Evolutionary conservation across 1,140 invertebrate species (phyloP).

Genomic region (Cydia strobilella): DNA sequence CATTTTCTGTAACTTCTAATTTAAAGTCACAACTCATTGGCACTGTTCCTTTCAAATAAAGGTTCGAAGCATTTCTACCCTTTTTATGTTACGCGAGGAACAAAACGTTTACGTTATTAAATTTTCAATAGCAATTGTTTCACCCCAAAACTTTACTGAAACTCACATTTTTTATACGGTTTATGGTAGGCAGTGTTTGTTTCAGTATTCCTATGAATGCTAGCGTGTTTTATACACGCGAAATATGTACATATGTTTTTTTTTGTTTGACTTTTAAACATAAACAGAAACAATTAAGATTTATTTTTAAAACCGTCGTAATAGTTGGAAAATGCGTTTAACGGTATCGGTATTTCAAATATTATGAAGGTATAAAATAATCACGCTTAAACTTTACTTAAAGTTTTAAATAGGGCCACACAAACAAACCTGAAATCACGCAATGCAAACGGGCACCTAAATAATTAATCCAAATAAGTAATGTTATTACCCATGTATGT

Average conservation of each 20-base stretch:
- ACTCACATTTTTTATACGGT: conserved; percentile 58
- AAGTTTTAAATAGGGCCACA: background rate
- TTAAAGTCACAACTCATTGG: background rate
- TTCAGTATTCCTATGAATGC: conserved; percentile 37
- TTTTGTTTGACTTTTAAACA: too few relatives aligned
- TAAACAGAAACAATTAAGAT: too few relatives aligned
- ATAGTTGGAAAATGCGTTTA: too few relatives aligned
- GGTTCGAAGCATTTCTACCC: conserved; percentile 1
- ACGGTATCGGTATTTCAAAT: too few relatives aligned
- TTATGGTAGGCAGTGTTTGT: conserved; percentile 43
- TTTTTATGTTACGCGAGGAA: background rate
- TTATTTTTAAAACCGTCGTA: too few relatives aligned
- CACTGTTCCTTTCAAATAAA: background rate
- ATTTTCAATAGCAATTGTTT: conserved; percentile 49
- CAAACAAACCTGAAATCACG: background rate
- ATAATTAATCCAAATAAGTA: background rate
- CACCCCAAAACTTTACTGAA: conserved; percentile 56
- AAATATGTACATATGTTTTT: too few relatives aligned
- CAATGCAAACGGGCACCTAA: background rate
- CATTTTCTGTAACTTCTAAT: background rate
- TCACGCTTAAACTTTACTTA: background rate
- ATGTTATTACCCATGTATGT: background rate
- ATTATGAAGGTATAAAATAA: too few relatives aligned
- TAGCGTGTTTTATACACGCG: conserved; percentile 36
- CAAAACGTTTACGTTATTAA: conserved; percentile 40